phyloP scores from a whole-genome alignment of 1,140 invertebrate species.

The Bombus waltoni region DNA sequence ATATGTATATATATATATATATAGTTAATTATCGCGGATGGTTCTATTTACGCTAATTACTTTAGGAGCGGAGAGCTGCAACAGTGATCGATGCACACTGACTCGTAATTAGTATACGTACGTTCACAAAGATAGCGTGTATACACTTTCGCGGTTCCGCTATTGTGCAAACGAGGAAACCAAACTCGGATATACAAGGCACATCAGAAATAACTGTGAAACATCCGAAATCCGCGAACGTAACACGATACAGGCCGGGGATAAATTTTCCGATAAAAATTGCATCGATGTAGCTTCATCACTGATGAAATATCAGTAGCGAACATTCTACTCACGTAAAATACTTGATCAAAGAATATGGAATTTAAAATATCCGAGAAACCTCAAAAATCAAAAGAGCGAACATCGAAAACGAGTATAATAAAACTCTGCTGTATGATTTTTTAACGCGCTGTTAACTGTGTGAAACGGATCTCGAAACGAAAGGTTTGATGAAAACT shows the following conservation, averaged over 20 bases:
- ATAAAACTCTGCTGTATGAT: too few species aligned
- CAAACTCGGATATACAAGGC: neutral
- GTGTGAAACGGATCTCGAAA: neutral
- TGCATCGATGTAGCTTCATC: neutral
- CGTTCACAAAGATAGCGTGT: neutral
- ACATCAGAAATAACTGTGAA: slow-evolving; percentile 11
- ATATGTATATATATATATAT: neutral
- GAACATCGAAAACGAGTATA: neutral
- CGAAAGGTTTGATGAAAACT: neutral
- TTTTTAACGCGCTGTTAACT: neutral
- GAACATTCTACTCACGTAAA: neutral
- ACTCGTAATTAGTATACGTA: slow-evolving; percentile 41
- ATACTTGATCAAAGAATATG: neutral
- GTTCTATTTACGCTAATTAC: slow-evolving; percentile 66
- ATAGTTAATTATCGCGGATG: slow-evolving; percentile 52
- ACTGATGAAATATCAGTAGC: neutral
- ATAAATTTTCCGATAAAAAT: neutral
- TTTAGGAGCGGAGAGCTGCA: slow-evolving; percentile 32
- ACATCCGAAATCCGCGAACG: neutral
- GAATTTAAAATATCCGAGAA: neutral
- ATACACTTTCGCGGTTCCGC: neutral
- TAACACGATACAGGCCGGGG: neutral
- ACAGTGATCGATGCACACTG: slow-evolving; percentile 56
- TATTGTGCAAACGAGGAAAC: slow-evolving; percentile 4
- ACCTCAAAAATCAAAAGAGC: neutral